Base-by-base conservation (phyloP, 1,140 invertebrate species). In the Drosophila ercepeae region DNA sequence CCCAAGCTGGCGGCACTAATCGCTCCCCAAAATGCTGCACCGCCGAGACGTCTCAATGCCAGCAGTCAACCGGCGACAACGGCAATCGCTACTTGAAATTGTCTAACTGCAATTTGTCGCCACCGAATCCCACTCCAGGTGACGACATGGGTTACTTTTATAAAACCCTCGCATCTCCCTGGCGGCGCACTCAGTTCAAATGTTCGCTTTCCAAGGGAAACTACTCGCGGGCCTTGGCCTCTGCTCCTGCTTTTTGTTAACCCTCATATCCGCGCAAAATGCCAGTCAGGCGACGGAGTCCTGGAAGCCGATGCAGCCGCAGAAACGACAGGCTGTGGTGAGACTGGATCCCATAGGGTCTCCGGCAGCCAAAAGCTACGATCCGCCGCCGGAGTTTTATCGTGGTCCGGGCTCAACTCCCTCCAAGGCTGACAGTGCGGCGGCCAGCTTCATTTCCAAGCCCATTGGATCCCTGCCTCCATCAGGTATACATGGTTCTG, bases 341-440 rank as follows among this genome's bases (percentile, higher is more conserved):
- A 54, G 48, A 16, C 25, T 68, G 44, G 84, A 90, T 52, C 53
- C 74, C 7, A 21, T 67, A 4, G 53, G 70, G 54, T 70, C 77
- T 1, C 60, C 67, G 11, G 57, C 82, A 45, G 79, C 72, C 25
- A 90, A 90, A 32, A 90, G 89, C 49, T 90, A 89, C 58, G 89
- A 90, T 68, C 89, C 89, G 3, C 89, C 89, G 4, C 89, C 89
- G 48, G 89, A 90, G 41, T 90, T 89, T 44, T 90, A 90, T 49
- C 70, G 89, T 46, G 89, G 89, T 8, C 89, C 89, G 5, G 84
- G 89, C 5, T 83, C 84, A 11, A 58, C 53, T 0, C 9, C 41
- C 11, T 16, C 23, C 21, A 72, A 73, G 23, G 16, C 61, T 41
- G 69, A 73, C 45, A 73, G 36, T 57, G 27, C 58, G n/a, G 63